These are phyloP conservation scores for Aegithalos caudatus DNA, from an alignment of 2,113 vertebrate species.

Conservation along the genomic window DNA sequence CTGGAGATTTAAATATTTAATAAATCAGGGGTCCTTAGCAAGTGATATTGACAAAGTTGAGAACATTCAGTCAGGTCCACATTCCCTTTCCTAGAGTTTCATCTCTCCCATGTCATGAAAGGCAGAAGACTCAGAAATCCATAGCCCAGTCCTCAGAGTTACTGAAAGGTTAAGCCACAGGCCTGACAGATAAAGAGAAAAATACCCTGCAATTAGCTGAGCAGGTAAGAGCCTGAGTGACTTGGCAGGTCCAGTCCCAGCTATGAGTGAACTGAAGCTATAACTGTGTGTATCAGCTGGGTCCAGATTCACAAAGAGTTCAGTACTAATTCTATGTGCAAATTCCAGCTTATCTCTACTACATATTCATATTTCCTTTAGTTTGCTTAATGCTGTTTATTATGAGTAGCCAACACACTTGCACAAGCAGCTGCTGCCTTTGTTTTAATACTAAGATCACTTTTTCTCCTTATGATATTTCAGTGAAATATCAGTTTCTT, in stretches of 20 bases:
- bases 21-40: not conserved
- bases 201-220: not conserved
- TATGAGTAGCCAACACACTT: not conserved
- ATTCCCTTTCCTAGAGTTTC: not conserved
- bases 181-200: not conserved
- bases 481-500: not conserved
- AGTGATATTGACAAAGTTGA: not conserved
- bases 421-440: not conserved
- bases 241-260: not conserved
- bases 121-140: not conserved
- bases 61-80: accelerated
- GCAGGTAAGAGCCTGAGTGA: not conserved
- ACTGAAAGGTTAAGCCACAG: not conserved
- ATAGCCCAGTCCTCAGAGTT: not conserved
- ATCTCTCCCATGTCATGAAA: not conserved
- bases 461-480: not conserved
- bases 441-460: not conserved
- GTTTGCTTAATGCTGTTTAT: not conserved
- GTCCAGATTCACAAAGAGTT: not conserved
- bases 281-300: not conserved
- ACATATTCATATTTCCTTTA: not conserved
- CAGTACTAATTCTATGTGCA: not conserved
- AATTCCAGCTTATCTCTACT: not conserved
- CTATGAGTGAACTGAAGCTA: not conserved
- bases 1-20: not conserved